Conservation (phyloP, 2,113 vertebrate genomes). For the Semicossyphus pulcher region DNA sequence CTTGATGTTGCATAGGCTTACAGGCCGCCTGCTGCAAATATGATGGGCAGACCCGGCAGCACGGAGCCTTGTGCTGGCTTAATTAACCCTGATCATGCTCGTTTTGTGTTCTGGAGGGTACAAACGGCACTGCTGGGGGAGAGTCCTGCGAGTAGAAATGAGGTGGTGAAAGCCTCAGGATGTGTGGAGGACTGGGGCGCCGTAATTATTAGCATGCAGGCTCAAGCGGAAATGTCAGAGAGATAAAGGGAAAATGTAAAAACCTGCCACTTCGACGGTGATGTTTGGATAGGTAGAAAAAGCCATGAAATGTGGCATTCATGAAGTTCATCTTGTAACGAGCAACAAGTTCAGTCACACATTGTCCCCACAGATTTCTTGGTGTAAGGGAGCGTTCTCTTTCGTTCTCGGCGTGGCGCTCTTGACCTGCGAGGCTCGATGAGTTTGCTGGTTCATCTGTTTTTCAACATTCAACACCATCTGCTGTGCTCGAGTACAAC, state of each 20-base stretch:
- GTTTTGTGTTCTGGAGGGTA: constrained; percentile 37
- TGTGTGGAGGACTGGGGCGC: constrained; percentile 2
- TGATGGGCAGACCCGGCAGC: constrained; percentile 14
- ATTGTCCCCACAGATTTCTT: constrained; percentile 18
- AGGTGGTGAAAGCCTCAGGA: constrained; percentile 18
- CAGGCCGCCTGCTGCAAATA: constrained; percentile 13
- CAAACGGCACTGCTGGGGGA: constrained; percentile 43
- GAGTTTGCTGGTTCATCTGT: constrained; percentile 71
- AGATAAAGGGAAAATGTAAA: neutral
- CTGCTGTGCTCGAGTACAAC: constrained; percentile 61
- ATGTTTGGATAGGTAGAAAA: neutral
- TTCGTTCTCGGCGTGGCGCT: constrained; percentile 47
- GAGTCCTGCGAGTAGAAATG: constrained; percentile 42
- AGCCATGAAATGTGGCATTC: neutral
- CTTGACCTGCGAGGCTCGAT: constrained; percentile 71
- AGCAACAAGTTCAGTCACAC: too few relatives aligned
- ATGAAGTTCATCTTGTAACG: neutral
- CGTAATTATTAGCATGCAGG: constrained; percentile 18
- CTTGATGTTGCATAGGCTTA: constrained; percentile 18
- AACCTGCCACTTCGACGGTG: neutral
- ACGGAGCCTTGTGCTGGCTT: constrained; percentile 18
- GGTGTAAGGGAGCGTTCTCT: constrained; percentile 24
- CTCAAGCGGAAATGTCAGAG: constrained; percentile 26
- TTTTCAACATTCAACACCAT: constrained; percentile 71
- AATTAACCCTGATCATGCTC: constrained; percentile 61